phyloP scores from a whole-genome alignment of 2,888 invertebrate genomes.

The Nycteola revayana region DNA sequence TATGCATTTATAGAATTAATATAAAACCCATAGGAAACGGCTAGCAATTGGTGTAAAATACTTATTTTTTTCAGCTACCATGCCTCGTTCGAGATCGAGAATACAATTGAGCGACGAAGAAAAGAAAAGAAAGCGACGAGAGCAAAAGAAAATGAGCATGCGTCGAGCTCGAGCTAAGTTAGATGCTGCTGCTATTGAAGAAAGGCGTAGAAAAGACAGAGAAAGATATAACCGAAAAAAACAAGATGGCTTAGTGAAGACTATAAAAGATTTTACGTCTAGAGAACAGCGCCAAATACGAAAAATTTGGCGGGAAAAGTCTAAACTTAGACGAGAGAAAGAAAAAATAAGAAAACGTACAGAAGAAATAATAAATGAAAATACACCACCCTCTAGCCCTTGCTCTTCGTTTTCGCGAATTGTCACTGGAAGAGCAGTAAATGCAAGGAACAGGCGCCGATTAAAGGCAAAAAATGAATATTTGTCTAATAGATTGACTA shows the following conservation, averaged over 20 bases:
- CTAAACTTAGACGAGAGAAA: neutral
- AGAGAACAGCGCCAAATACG: neutral
- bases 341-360: neutral
- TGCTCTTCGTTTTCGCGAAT: too few species aligned
- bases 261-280: slow-evolving; percentile 14
- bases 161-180: slow-evolving; percentile 3
- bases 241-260: slow-evolving; percentile 9
- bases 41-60: too few species aligned
- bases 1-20: too few species aligned
- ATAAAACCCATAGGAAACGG: too few species aligned
- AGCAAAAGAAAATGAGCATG: slow-evolving; percentile 1
- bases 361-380: too few species aligned
- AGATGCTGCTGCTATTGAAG: slow-evolving; percentile 3
- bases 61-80: too few species aligned
- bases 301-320: slow-evolving; percentile 2
- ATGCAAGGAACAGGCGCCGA: too few species aligned
- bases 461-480: too few species aligned
- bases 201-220: slow-evolving; percentile 3
- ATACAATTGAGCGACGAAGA: neutral
- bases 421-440: too few species aligned
- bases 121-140: neutral
- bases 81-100: neutral
- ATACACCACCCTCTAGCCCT: too few species aligned
- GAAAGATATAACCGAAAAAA: slow-evolving; percentile 7
- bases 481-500: too few species aligned